phyloP scores from a whole-genome alignment of 2,888 invertebrate species.

The Labia minor region DNA sequence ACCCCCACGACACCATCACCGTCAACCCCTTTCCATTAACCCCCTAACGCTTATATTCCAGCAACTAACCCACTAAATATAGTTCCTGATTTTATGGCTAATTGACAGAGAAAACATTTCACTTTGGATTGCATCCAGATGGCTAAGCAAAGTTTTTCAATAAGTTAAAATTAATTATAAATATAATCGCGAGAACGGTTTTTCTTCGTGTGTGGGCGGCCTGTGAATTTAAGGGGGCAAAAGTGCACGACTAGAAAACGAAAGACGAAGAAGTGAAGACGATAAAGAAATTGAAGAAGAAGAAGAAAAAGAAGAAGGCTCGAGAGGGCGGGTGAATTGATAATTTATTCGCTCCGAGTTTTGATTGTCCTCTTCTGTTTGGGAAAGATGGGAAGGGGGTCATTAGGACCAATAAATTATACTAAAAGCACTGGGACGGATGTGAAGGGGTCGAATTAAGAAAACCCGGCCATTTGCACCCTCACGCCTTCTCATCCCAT shows the following conservation, averaged over 20 bases:
- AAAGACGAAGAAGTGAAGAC: background rate
- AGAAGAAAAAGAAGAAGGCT: background rate
- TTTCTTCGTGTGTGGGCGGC: no score
- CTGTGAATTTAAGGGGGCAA: background rate
- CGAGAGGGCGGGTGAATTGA: constrained; percentile 3
- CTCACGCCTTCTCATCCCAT: background rate
- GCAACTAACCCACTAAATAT: background rate
- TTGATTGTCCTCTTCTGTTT: constrained; percentile 5
- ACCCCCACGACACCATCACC: background rate
- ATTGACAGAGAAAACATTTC: constrained; percentile 1
- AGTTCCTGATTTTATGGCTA: background rate
- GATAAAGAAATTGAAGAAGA: background rate
- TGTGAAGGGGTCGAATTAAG: constrained; percentile 2
- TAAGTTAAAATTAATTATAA: constrained; percentile 13
- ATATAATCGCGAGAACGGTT: background rate
- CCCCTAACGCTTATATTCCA: no score
- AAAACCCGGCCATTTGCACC: constrained; percentile 13
- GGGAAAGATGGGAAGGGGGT: constrained; percentile 8
- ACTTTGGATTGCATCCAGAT: background rate
- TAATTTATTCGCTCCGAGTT: constrained; percentile 13
- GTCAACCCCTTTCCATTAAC: no score
- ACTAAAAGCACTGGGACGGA: constrained; percentile 13
- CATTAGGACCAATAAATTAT: constrained; percentile 13
- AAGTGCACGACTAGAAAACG: background rate
- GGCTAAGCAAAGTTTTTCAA: background rate